Conservation (phyloP, 2,797 vertebrate species). For the Fratercula arctica region DNA sequence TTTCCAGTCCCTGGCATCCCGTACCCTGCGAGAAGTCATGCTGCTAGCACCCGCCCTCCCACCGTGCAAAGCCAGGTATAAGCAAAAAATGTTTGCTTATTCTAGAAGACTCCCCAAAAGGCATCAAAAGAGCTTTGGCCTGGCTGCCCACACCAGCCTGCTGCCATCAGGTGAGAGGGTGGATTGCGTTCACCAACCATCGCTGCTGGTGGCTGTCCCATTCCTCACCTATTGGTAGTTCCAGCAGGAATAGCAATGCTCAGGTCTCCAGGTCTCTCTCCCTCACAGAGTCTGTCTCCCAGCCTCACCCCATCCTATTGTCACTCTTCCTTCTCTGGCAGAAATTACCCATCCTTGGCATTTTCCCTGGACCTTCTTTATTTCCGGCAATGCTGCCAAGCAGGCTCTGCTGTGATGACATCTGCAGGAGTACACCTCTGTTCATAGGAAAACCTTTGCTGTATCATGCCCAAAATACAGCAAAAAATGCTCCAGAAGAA, state of each 20-base stretch:
- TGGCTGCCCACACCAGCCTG: neutral
- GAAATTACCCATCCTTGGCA: neutral
- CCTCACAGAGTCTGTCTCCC: neutral
- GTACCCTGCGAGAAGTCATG: neutral
- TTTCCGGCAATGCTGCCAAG: neutral
- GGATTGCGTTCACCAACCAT: neutral
- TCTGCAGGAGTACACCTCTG: neutral
- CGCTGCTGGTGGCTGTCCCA: neutral
- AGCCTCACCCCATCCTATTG: neutral
- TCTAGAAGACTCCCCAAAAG: neutral
- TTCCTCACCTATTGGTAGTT: neutral
- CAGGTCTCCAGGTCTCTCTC: neutral
- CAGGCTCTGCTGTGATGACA: neutral
- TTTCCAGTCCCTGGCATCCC: neutral
- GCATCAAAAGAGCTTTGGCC: neutral
- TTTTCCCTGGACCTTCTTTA: neutral
- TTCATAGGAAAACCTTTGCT: neutral
- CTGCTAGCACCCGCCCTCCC: neutral
- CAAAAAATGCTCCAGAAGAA: neutral
- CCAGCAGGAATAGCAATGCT: neutral
- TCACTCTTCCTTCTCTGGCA: neutral
- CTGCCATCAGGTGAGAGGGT: neutral
- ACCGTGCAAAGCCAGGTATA: neutral
- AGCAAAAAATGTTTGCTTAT: neutral
- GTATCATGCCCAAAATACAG: neutral